Evolutionary conservation across 1,140 invertebrate genomes (phyloP), one percentile per base, ranked within the genome.

Genomic region (Ips nitidus): DNA sequence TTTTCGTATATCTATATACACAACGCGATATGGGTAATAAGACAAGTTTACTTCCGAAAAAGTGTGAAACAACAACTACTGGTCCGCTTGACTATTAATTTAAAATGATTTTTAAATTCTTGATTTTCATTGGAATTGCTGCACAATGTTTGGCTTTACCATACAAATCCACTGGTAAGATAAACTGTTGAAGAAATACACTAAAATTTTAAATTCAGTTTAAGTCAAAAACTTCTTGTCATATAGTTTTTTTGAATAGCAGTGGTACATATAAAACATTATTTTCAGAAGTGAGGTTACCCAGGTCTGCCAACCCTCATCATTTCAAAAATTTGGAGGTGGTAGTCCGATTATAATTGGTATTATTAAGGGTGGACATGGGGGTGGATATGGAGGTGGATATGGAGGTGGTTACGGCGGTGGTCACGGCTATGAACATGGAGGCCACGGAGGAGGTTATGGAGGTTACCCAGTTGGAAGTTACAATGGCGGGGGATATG

Each of bases 341-440:
- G 22, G 22, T 8, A 50, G 3, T 22, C 45, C 45, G 37, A 7
- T 8, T 56, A 6, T 56, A 1, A 39, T 1, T 6, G 53, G 53
- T 2, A 56, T 56, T 39, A 6, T 56, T 8, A 50, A 50, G 53
- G 60, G 60, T 36, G 52, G 50, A 4, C 22, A 53, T 22, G 50
- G 47, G 6, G 62, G 62, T 22, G 62, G 62, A n/a, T 43, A 50
- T 8, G 62, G 62, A 64, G 60, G 60, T 36, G 52, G 50, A n/a
- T 43, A 50, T 8, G 62, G 62, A 64, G 60, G 60, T 36, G 52
- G 50, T 7, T 41, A 53, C 39, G 50, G 47, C 7, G 62, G 62
- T 22, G 62, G 62, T n/a, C 39, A 64, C 37, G 62, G 62, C 4
- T 40, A 41, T 52, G 62, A 41, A n/a, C 22, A 50, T 62, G 41